Evolutionary conservation across 1,140 invertebrate genomes (phyloP).

Genomic region (Bombus superbus): DNA sequence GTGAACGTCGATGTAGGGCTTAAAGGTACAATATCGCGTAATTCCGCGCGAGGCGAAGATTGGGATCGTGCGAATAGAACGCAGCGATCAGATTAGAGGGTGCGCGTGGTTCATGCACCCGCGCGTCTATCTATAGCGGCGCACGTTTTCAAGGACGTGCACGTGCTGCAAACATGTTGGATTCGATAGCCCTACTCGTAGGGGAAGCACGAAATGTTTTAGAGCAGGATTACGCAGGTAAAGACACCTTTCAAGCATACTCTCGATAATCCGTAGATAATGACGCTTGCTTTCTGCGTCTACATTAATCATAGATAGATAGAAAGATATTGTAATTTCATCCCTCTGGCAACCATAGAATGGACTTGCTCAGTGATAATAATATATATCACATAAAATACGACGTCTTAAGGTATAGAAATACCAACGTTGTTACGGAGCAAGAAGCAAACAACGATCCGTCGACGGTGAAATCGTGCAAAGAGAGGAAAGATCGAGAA

Average conservation of each 20-base stretch:
- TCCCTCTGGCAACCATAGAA: no score
- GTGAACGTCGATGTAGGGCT: background rate
- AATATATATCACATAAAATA: background rate
- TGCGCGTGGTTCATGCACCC: slow-evolving; percentile 32
- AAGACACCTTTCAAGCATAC: background rate
- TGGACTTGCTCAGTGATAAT: no score
- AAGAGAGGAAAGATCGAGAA: background rate
- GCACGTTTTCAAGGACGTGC: slow-evolving; percentile 24
- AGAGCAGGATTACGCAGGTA: background rate
- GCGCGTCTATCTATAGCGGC: background rate
- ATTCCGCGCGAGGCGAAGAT: background rate
- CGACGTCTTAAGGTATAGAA: no score
- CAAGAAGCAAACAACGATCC: background rate
- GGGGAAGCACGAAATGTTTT: background rate
- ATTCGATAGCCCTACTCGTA: background rate
- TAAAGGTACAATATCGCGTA: background rate
- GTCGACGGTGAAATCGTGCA: background rate
- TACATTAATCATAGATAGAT: background rate
- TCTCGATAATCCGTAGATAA: background rate
- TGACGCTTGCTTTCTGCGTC: no score
- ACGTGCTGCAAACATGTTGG: background rate
- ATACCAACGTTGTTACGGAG: no score
- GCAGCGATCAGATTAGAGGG: background rate
- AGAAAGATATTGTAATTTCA: no score
- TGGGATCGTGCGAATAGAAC: background rate